Evolutionary conservation across 2,797 vertebrate genomes (phyloP).

Genomic region (Sparus aurata): DNA sequence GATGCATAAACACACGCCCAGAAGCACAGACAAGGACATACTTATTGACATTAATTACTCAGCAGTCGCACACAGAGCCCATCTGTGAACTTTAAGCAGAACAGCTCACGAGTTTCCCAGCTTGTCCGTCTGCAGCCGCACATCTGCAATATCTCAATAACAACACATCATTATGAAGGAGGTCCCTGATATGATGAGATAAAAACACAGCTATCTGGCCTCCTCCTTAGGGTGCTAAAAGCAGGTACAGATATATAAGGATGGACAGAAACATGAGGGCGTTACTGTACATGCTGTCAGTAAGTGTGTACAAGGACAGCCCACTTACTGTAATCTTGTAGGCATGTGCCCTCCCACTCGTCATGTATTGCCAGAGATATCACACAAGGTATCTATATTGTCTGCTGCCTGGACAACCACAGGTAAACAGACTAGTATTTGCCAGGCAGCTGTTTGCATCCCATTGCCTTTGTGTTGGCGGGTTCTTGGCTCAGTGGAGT

Average conservation of each 20-base stretch:
- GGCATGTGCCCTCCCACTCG: slow-evolving; percentile 58
- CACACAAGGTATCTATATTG: slow-evolving; percentile 46
- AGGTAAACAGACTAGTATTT: slow-evolving; percentile 64
- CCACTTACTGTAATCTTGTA: slow-evolving; percentile 72
- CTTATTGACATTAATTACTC: slow-evolving; percentile 44
- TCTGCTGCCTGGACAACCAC: slow-evolving; percentile 66
- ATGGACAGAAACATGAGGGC: slow-evolving; percentile 15
- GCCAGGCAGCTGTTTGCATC: slow-evolving; percentile 57
- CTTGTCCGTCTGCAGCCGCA: not conserved
- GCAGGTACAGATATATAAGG: slow-evolving; percentile 16
- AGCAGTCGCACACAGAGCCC: slow-evolving; percentile 21
- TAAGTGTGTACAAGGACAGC: slow-evolving; percentile 64
- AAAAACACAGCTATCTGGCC: not conserved
- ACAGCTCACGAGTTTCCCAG: not conserved
- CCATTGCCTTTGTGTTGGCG: slow-evolving; percentile 45
- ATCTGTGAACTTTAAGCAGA: slow-evolving; percentile 33
- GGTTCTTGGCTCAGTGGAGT: slow-evolving; percentile 42
- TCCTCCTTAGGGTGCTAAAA: not conserved
- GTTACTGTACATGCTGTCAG: slow-evolving; percentile 31
- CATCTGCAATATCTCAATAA: not conserved
- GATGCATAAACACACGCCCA: slow-evolving; percentile 44
- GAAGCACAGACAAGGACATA: slow-evolving; percentile 45
- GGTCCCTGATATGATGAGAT: not conserved
- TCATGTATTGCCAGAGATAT: slow-evolving; percentile 63
- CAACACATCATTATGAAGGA: not conserved